These are phyloP conservation scores for Amorpha juglandis DNA, from an alignment of 2,888 invertebrate genomes.

Conservation along the genomic window DNA sequence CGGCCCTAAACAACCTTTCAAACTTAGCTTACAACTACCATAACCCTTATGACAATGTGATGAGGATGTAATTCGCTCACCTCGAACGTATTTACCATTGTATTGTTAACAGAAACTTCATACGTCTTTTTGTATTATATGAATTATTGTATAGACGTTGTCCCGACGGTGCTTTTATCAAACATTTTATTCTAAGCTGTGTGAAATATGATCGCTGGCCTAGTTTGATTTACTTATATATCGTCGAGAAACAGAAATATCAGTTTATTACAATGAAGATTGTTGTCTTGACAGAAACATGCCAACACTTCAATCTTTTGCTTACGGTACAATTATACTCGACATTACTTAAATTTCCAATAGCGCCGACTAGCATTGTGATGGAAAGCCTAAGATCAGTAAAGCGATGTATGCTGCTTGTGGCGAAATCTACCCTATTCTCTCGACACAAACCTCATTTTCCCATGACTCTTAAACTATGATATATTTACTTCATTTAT, in stretches of 20 bases:
- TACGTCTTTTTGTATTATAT: conserved; percentile 39
- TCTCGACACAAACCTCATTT: neutral
- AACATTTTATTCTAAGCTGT: conserved; percentile 14
- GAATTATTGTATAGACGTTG: conserved; percentile 56
- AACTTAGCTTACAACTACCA: conserved; percentile 30
- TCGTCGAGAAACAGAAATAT: neutral
- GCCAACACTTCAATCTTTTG: neutral
- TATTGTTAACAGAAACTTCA: conserved; percentile 47
- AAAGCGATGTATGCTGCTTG: neutral
- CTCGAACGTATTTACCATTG: conserved; percentile 29
- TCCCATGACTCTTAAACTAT: neutral
- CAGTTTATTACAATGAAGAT: neutral
- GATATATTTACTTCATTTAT: neutral
- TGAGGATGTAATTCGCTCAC: conserved; percentile 43
- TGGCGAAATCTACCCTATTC: neutral
- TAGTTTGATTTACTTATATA: conserved; percentile 1
- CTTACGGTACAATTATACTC: neutral
- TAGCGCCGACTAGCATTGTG: neutral
- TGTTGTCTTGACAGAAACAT: neutral
- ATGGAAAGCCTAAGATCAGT: neutral
- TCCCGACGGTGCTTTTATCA: conserved; percentile 52
- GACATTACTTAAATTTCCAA: neutral
- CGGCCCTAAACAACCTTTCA: conserved; percentile 12
- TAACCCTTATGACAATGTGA: conserved; percentile 38
- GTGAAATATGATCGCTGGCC: conserved; percentile 1